These are phyloP conservation scores for Noctua janthina DNA, from an alignment of 2,888 invertebrate species.

Conservation along the genomic window DNA sequence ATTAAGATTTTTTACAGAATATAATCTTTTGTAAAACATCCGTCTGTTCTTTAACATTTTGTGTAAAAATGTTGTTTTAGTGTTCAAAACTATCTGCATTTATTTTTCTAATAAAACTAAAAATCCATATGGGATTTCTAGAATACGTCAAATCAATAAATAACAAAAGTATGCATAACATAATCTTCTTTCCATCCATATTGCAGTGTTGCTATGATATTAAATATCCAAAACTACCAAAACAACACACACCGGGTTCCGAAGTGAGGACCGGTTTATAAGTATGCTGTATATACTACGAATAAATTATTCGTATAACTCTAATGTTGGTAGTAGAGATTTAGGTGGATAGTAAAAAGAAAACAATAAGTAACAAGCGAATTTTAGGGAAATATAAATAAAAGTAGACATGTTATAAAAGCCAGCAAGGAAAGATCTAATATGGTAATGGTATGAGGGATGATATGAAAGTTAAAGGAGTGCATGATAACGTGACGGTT, in stretches of 20 bases:
- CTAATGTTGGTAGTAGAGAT: neutral
- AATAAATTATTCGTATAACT: slow-evolving; percentile 5
- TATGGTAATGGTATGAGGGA: neutral
- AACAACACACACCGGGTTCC: neutral
- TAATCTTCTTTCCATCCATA: neutral
- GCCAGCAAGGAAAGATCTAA: neutral
- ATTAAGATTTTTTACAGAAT: neutral
- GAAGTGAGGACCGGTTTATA: slow-evolving; percentile 37
- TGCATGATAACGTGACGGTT: too few species aligned
- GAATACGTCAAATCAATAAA: neutral
- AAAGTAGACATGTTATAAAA: neutral
- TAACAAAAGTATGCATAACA: slow-evolving; percentile 5
- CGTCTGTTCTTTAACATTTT: too few species aligned
- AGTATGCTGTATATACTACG: slow-evolving; percentile 21
- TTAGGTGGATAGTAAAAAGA: neutral
- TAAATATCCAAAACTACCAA: slow-evolving; percentile 7
- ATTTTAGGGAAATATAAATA: neutral
- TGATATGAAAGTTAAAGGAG: neutral
- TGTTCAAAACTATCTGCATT: too few species aligned
- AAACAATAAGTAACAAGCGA: neutral
- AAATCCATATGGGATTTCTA: neutral
- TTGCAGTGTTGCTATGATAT: slow-evolving; percentile 22
- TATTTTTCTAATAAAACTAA: too few species aligned
- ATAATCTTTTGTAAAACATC: neutral
- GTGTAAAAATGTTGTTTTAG: too few species aligned